Evolutionary conservation across 2,113 vertebrate genomes (phyloP).

Genomic region (Colius striatus): DNA sequence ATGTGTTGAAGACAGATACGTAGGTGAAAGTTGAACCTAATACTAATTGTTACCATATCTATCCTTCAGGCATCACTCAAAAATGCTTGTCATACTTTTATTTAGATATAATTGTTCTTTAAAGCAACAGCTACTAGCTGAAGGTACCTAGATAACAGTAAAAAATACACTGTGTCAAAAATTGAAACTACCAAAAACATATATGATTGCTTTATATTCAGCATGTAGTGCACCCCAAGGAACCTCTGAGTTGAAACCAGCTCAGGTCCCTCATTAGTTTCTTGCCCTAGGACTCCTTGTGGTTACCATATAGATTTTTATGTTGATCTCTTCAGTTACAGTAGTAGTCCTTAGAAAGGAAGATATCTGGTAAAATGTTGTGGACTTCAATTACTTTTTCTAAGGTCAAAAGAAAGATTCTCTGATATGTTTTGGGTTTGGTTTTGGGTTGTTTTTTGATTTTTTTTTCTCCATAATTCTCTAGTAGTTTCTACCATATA

Average conservation of each 20-base stretch:
- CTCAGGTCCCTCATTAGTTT: neutral
- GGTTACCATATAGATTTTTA: neutral
- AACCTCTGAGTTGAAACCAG: neutral
- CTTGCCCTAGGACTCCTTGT: accelerated
- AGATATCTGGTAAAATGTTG: neutral
- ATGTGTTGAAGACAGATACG: neutral
- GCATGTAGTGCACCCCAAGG: neutral
- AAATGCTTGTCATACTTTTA: constrained; percentile 5
- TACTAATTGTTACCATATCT: constrained; percentile 47
- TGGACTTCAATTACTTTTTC: neutral
- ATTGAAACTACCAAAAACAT: neutral
- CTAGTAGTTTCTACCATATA: neutral
- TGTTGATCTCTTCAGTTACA: neutral
- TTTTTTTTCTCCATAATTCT: neutral
- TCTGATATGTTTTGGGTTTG: neutral
- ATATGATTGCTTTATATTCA: neutral
- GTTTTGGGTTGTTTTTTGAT: neutral
- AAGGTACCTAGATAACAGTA: neutral
- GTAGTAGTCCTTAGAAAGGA: neutral
- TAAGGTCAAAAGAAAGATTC: neutral
- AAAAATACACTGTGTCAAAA: neutral
- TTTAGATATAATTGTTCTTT: neutral
- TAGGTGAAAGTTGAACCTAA: constrained; percentile 33
- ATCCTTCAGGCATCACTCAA: neutral
- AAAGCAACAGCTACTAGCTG: neutral